phyloP scores from a whole-genome alignment of 2,888 invertebrate species.

The Eulithis testata region DNA sequence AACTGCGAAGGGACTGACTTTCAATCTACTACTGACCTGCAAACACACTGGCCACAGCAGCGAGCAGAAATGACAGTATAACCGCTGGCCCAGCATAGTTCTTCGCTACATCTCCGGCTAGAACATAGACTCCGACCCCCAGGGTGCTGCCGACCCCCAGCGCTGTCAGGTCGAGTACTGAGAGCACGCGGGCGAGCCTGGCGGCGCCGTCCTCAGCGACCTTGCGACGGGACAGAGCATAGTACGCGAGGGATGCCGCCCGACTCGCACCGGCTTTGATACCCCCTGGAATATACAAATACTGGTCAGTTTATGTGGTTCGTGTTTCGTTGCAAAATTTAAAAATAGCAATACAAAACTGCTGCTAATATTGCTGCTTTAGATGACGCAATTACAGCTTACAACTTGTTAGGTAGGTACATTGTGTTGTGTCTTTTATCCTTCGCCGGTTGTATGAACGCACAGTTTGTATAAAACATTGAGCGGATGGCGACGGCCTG shows the following conservation, averaged over 20 bases:
- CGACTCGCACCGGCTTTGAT: constrained; percentile 70
- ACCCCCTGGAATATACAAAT: constrained; percentile 56
- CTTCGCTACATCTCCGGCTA: constrained; percentile 93
- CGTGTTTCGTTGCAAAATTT: too few species aligned
- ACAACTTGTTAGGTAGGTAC: too few species aligned
- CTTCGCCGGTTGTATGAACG: too few species aligned
- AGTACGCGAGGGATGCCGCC: constrained; percentile 64
- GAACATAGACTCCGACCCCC: constrained; percentile 95
- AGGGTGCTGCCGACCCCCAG: constrained; percentile 93
- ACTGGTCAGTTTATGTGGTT: background rate
- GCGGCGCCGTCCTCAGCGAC: constrained; percentile 78
- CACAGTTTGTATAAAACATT: too few species aligned
- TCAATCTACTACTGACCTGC: constrained; percentile 85
- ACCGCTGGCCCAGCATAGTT: constrained; percentile 94
- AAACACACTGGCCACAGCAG: constrained; percentile 95
- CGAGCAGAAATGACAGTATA: constrained; percentile 93
- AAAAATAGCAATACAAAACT: too few species aligned
- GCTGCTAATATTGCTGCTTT: too few species aligned
- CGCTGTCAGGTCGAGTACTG: constrained; percentile 92
- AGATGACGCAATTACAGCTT: too few species aligned
- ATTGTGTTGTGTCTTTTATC: too few species aligned
- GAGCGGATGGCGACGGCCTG: too few species aligned
- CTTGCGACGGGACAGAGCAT: constrained; percentile 74
- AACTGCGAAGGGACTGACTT: too few species aligned
- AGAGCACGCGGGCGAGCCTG: constrained; percentile 88